Percentiles rank a stretch among this genome's conserved stretches.
These are phyloP conservation scores for Ecdyonurus torrentis DNA, from an alignment of 2,888 invertebrate genomes.

Conservation along the genomic window DNA sequence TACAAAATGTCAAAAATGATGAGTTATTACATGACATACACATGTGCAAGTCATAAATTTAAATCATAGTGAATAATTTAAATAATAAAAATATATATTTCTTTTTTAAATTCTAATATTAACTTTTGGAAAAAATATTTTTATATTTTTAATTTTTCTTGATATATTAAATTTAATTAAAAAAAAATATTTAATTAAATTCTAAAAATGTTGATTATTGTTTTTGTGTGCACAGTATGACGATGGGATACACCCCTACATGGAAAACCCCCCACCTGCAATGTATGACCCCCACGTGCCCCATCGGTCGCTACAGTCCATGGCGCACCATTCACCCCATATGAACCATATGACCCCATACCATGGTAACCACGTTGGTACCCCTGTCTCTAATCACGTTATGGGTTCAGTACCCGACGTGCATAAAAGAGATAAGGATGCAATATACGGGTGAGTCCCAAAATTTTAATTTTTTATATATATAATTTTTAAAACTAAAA, in stretches of 20 bases:
- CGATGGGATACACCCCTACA: constrained; percentile 85
- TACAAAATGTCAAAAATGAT: not conserved
- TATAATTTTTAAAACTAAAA: not conserved
- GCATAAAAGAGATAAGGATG: constrained; percentile 95
- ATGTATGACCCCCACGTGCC: constrained; percentile 63
- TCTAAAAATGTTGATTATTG: no score
- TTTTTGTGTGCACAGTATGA: constrained; percentile 74
- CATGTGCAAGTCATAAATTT: not conserved
- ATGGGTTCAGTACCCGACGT: constrained; percentile 59
- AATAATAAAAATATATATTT: not conserved
- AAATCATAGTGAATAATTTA: not conserved
- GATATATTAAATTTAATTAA: no score
- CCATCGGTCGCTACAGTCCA: constrained; percentile 22
- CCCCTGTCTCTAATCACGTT: constrained; percentile 22
- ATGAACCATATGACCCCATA: constrained; percentile 37
- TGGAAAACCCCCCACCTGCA: constrained; percentile 41
- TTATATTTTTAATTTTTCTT: constrained; percentile 7
- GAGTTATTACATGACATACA: not conserved
- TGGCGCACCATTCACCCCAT: constrained; percentile 58
- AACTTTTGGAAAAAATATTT: not conserved
- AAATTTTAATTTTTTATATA: not conserved
- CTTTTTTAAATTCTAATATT: not conserved
- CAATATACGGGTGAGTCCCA: constrained; percentile 87
- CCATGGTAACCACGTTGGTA: constrained; percentile 68
- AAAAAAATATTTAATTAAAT: no score